Conservation (phyloP, 2,888 invertebrate genomes). For the Agonopterix alstromeriana region DNA sequence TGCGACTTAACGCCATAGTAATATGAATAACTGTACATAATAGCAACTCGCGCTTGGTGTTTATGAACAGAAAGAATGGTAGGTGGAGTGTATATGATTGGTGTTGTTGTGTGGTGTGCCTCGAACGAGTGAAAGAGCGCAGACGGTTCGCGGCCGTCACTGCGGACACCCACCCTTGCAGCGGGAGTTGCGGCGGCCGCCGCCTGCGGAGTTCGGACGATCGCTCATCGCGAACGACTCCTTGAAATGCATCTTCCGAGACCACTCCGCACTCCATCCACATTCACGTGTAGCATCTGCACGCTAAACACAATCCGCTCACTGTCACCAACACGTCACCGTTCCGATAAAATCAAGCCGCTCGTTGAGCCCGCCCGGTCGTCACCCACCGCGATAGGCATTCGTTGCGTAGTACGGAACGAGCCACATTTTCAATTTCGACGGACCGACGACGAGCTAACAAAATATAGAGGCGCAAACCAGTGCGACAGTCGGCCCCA, state of each 20-base stretch:
- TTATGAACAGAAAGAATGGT: neutral
- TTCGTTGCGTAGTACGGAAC: slow-evolving; percentile 34
- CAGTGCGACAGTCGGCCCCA: slow-evolving; percentile 69
- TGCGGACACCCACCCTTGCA: slow-evolving; percentile 70
- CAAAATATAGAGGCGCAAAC: slow-evolving; percentile 60
- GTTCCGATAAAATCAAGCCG: slow-evolving; percentile 31
- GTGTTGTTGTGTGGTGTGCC: slow-evolving; percentile 26
- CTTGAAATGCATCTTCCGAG: slow-evolving; percentile 76
- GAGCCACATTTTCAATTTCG: slow-evolving; percentile 61
- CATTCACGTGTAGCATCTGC: slow-evolving; percentile 71
- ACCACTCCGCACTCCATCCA: slow-evolving; percentile 66
- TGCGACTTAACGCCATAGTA: too few species aligned
- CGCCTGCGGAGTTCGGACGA: slow-evolving; percentile 62
- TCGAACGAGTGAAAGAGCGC: slow-evolving; percentile 20
- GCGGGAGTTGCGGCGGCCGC: slow-evolving; percentile 73
- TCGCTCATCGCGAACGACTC: slow-evolving; percentile 76
- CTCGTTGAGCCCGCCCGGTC: slow-evolving; percentile 18
- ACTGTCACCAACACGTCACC: slow-evolving; percentile 58
- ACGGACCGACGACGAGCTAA: slow-evolving; percentile 44
- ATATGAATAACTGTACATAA: too few species aligned
- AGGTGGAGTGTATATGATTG: slow-evolving; percentile 17
- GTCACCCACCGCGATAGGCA: slow-evolving; percentile 47
- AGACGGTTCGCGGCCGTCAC: slow-evolving; percentile 36
- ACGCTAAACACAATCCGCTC: slow-evolving; percentile 59
- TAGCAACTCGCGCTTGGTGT: too few species aligned